Evolutionary conservation across 1,140 invertebrate species (phyloP).

Genomic region (Delia radicum): DNA sequence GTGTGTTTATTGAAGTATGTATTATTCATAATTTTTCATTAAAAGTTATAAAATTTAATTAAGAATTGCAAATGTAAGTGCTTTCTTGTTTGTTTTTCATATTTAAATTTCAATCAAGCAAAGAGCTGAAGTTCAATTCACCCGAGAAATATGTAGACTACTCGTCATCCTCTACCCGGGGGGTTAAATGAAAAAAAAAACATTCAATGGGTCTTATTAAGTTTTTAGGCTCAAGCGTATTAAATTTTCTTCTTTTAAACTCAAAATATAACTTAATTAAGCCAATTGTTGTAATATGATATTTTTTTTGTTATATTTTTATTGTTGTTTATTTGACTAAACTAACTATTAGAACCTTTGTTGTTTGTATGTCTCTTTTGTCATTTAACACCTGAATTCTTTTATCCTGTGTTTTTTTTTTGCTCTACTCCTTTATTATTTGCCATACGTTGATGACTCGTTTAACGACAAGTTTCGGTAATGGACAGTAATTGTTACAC

Average conservation of each 20-base stretch:
- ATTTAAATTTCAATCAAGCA: background rate
- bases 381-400: background rate
- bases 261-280: background rate
- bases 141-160: too few relatives aligned
- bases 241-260: background rate
- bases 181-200: too few relatives aligned
- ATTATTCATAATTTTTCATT: background rate
- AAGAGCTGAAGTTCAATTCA: background rate
- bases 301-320: background rate
- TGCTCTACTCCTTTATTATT: background rate
- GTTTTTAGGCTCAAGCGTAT: background rate
- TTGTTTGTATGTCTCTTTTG: background rate
- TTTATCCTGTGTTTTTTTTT: background rate
- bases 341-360: background rate
- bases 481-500: too few relatives aligned
- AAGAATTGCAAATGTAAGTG: too few relatives aligned
- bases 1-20: too few relatives aligned
- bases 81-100: background rate
- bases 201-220: background rate
- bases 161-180: too few relatives aligned
- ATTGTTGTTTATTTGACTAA: background rate
- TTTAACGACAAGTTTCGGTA: too few relatives aligned
- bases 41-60: background rate
- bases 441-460: too few relatives aligned
- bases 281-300: slow-evolving; percentile 1